phyloP scores from a whole-genome alignment of 2,888 invertebrate species.

The Pollenia amentaria region DNA sequence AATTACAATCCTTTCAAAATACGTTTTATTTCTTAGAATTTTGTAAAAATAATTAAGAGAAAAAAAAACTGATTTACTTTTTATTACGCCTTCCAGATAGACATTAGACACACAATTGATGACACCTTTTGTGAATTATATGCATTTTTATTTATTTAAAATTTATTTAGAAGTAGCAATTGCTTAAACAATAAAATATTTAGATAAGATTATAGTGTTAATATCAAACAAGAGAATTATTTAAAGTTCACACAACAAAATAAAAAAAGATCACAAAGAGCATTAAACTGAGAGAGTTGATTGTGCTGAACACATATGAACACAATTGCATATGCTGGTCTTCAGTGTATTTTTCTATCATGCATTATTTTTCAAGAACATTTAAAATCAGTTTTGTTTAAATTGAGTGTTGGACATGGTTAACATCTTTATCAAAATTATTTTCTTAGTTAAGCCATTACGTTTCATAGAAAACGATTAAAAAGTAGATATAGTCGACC shows the following conservation, averaged over 20 bases:
- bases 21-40: neutral
- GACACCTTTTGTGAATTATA: constrained; percentile 54
- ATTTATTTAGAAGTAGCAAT: constrained; percentile 34
- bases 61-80: neutral
- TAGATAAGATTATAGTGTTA: constrained; percentile 65
- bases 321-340: too few relatives aligned
- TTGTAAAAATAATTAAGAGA: constrained; percentile 8
- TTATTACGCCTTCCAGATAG: constrained; percentile 2
- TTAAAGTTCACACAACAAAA: constrained; percentile 49
- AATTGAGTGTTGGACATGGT: too few relatives aligned
- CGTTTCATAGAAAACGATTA: too few relatives aligned
- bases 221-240: constrained; percentile 56
- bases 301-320: too few relatives aligned
- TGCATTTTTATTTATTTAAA: constrained; percentile 21
- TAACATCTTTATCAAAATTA: too few relatives aligned
- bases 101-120: constrained; percentile 1
- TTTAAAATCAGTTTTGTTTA: too few relatives aligned
- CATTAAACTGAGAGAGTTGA: too few relatives aligned
- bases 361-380: too few relatives aligned
- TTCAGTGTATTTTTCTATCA: too few relatives aligned
- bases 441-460: too few relatives aligned
- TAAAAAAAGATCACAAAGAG: constrained; percentile 44
- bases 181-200: constrained; percentile 4
- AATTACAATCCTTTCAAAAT: too few relatives aligned
- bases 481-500: too few relatives aligned